Evolutionary conservation across 1,140 invertebrate species (phyloP).

Genomic region (Cheumatopsyche charites): DNA sequence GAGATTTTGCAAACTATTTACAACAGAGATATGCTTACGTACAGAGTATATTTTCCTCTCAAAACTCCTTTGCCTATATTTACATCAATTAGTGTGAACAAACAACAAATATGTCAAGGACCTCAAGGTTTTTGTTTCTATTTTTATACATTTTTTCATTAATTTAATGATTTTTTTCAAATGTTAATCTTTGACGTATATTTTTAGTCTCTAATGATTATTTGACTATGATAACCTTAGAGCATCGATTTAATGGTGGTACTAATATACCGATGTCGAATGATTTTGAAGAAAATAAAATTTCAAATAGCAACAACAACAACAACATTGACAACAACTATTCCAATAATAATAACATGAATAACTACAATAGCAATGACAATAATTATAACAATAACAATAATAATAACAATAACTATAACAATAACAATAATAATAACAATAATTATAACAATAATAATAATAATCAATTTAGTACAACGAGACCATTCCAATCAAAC

Average conservation of each 20-base stretch:
- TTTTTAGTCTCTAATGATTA: no score
- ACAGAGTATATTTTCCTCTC: neutral
- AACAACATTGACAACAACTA: neutral
- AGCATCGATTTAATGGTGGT: neutral
- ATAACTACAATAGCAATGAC: neutral
- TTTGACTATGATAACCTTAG: no score
- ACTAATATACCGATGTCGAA: neutral
- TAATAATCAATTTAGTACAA: no score
- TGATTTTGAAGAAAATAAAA: neutral
- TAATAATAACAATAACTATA: neutral
- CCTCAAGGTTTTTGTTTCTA: neutral
- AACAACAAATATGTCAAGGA: neutral
- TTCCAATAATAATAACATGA: neutral
- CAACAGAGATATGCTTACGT: neutral
- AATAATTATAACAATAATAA: no score
- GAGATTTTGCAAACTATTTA: neutral
- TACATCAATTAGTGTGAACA: neutral
- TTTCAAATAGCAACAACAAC: neutral
- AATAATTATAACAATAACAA: neutral
- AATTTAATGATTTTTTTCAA: no score
- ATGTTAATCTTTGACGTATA: no score
- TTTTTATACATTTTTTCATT: neutral
- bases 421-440: neutral
- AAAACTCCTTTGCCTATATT: neutral
- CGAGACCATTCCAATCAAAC: no score